Evolutionary conservation across 2,888 invertebrate species (phyloP), one percentile per base, ranked within the genome.

Genomic region (Catocala nupta): DNA sequence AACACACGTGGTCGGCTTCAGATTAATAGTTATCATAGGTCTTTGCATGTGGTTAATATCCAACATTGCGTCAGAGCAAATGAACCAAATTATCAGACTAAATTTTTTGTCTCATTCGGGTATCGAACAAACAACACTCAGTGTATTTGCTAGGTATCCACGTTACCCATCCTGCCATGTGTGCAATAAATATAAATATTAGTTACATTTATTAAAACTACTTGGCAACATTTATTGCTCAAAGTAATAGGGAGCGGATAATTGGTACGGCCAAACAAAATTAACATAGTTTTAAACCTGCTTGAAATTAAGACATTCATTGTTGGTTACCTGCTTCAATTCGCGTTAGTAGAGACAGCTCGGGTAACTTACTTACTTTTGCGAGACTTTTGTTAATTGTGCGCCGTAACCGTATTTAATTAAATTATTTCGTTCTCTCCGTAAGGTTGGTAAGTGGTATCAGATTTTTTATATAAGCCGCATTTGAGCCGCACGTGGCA

Each of bases 221-320:
- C 43, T 55, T 64, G 55, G 45, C 36, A 42, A 68, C 73, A 71
- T 74, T 77, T 76, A 78, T 76, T 73, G 74, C 70, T 66, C 42
- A 64, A 53, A 62, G 55, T 71, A 69, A 78, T 78, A 73, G 77
- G 71, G 63, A 73, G 64, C 68, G 58, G 58, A 63, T 75, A 81
- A 81, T 80, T 75, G 76, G 73, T 69, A 69, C 68, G 73, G 72
- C 70, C 66, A 73, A 72, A 77, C 73, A 74, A 78, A 82, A 78
- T 80, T 73, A 77, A 81, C 76, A 71, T 76, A 76, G 76, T 77
- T 80, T 76, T 70, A 73, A 82, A 79, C 79, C 74, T 53, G 77
- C 78, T 82, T 73, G 53, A 68, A 76, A 81, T 78, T 62, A 78
- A 78, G 74, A 71, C 73, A 63, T 71, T 66, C 44, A 64, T 62